A percentile compares a stretch with the other conserved stretches of the same genome.
Evolutionary conservation across 2,888 invertebrate genomes (phyloP).

Genomic region (Drosophila sordidula): DNA sequence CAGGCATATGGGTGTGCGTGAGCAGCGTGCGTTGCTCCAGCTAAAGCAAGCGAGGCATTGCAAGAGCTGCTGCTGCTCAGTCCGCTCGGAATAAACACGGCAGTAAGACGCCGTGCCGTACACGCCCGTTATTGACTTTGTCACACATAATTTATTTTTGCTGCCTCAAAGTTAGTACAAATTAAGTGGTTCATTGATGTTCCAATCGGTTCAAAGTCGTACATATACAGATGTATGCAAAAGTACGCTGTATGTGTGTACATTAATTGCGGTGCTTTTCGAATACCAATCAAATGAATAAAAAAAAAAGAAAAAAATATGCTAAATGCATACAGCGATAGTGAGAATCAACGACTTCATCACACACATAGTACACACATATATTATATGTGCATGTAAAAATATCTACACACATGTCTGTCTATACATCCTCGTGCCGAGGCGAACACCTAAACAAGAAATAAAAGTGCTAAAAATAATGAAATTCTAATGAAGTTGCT

Average conservation of each 20-base stretch:
- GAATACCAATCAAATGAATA: not conserved
- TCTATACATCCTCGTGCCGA: constrained; percentile 4
- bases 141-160: constrained; percentile 51
- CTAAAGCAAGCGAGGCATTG: constrained; percentile 64
- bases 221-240: not conserved
- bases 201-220: constrained; percentile 1
- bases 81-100: constrained; percentile 61
- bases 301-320: not conserved
- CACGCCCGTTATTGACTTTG: constrained; percentile 56
- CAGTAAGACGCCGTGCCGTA: constrained; percentile 54
- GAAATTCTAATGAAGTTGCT: constrained; percentile 36
- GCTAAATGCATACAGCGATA: not conserved
- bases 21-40: constrained; percentile 62
- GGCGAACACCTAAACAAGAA: constrained; percentile 16
- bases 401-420: constrained; percentile 6
- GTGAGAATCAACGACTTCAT: constrained; percentile 3
- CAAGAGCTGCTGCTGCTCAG: constrained; percentile 63
- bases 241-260: not conserved
- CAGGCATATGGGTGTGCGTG: constrained; percentile 34
- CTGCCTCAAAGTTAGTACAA: constrained; percentile 47
- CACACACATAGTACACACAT: not conserved
- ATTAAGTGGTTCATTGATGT: constrained; percentile 40
- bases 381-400: not conserved
- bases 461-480: constrained; percentile 50
- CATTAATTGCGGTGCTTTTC: not conserved